Evolutionary conservation across 1,140 invertebrate genomes (phyloP), one percentile per base, ranked within the genome.

Genomic region (Andricus grossulariae): DNA sequence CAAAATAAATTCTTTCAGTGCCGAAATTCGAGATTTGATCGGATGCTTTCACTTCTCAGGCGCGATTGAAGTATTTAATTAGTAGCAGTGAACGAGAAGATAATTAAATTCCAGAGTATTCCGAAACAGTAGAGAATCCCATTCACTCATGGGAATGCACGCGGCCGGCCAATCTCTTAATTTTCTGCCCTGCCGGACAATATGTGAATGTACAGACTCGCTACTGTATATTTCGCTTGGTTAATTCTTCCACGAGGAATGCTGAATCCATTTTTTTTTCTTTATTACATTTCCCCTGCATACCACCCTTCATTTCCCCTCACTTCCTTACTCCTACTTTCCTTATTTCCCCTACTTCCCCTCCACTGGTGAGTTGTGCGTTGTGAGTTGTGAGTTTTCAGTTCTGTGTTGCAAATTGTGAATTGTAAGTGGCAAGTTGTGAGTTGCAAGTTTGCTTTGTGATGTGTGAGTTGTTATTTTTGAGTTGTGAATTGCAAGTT

Each of bases 81-180:
- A 86, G 83, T 74, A 80, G 75, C 74, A 75, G 52, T 80, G 81
- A 84, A 83, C 78, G 81, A 82, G 84, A 87, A 83, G 83, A 87
- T 86, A 89, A 89, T 88, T 88, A 82, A 87, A 88, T 88, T 88
- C 78, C 76, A 74, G 81, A 83, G 79, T 86, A 80, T 83, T 76
- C 77, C 60, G 77, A 71, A 71, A 84, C 74, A 81, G 80, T 79
- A 76, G 54, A 79, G 72, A 84, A 78, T 77, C 49, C 60, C 60
- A 73, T 85, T 86, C 81, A 78, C 85, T 84, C 80, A 79, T 81
- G 77, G 73, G 74, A 75, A 71, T 76, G 74, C 77, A 52, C 80
- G 74, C 71, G 77, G 50, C 78, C 60, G 77, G 79, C 55, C 82
- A 83, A 86, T 87, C 86, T 86, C 81, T 89, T 88, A 84, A 88